Conservation (phyloP, 2,797 vertebrate genomes). For the Gambelia wislizenii region DNA sequence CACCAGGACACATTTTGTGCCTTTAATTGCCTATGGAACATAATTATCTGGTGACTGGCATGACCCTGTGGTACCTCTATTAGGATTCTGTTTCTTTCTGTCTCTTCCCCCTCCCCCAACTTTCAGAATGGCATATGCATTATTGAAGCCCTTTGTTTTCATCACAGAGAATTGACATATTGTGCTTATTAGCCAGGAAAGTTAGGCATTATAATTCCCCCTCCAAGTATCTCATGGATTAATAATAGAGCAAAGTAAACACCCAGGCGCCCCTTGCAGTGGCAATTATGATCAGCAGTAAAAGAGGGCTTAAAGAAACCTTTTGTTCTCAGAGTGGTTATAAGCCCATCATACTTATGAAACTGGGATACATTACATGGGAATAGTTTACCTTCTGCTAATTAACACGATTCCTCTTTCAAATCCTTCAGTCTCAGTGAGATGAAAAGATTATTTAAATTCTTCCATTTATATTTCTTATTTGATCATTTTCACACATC, state of each 20-base stretch:
- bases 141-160: slow-evolving; percentile 77
- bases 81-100: slow-evolving; percentile 69
- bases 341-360: neutral
- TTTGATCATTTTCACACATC: slow-evolving; percentile 74
- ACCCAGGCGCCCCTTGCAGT: slow-evolving; percentile 40
- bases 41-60: slow-evolving; percentile 70
- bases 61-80: slow-evolving; percentile 66
- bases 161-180: slow-evolving; percentile 76
- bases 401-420: slow-evolving; percentile 72
- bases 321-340: neutral
- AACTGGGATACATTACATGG: slow-evolving; percentile 21
- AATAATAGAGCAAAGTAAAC: slow-evolving; percentile 60
- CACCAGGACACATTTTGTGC: slow-evolving; percentile 51
- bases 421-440: slow-evolving; percentile 66
- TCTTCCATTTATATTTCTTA: slow-evolving; percentile 72
- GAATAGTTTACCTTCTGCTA: slow-evolving; percentile 66
- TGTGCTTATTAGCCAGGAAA: slow-evolving; percentile 76
- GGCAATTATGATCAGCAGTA: slow-evolving; percentile 50
- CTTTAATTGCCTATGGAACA: slow-evolving; percentile 55
- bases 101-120: neutral
- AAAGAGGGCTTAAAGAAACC: slow-evolving; percentile 26
- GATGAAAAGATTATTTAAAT: slow-evolving; percentile 74
- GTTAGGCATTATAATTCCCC: slow-evolving; percentile 70
- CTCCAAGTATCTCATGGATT: slow-evolving; percentile 59
- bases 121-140: slow-evolving; percentile 69